Conservation (phyloP, 2,888 invertebrate genomes). For the Monoplex corrugatus region DNA sequence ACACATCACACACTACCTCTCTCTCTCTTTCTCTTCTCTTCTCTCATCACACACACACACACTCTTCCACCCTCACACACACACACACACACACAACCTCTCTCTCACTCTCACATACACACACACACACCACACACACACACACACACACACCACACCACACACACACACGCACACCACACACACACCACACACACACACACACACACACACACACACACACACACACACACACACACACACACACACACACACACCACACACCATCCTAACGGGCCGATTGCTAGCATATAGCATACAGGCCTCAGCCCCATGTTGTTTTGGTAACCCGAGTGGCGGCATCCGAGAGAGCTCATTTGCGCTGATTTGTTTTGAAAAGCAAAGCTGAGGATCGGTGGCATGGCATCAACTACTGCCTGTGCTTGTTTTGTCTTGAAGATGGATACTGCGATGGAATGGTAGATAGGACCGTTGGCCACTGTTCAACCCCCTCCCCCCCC, state of each 20-base stretch:
- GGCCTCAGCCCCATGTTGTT: too few species aligned
- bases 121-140: background rate
- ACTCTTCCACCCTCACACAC: background rate
- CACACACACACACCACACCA: background rate
- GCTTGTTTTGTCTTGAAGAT: background rate
- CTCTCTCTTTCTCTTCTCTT: too few species aligned
- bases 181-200: background rate
- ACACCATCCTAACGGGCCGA: background rate
- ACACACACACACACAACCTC: background rate
- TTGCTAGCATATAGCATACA: too few species aligned
- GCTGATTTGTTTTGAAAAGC: background rate
- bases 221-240: background rate
- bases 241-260: background rate
- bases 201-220: constrained; percentile 9
- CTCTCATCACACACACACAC: background rate
- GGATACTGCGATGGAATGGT: background rate
- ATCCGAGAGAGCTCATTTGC: too few species aligned
- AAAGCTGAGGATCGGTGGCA: background rate
- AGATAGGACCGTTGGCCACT: background rate
- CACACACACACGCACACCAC: background rate
- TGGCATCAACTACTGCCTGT: background rate
- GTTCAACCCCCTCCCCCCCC: background rate
- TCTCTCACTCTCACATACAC: background rate
- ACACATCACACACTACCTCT: too few species aligned
- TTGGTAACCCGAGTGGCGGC: too few species aligned